phyloP scores from a whole-genome alignment of 1,140 invertebrate genomes.

The Eciton burchellii region DNA sequence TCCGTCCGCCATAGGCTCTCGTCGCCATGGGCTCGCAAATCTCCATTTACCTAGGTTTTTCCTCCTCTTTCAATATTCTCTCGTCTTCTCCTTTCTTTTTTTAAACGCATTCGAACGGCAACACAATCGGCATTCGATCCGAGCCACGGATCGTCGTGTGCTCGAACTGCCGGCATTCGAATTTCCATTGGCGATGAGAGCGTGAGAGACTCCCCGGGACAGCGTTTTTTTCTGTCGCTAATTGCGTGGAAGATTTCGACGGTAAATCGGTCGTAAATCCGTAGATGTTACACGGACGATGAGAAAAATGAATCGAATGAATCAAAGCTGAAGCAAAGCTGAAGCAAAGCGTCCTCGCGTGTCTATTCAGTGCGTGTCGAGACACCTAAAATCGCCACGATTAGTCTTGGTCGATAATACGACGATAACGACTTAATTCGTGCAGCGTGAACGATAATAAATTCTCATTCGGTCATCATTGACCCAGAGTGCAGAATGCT shows the following conservation, averaged over 20 bases:
- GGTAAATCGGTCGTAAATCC: no score
- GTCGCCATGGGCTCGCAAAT: constrained; percentile 10
- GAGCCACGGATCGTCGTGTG: constrained; percentile 14
- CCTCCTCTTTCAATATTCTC: constrained; percentile 1
- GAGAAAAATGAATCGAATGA: not conserved
- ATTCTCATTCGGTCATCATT: constrained; percentile 17
- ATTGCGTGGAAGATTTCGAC: not conserved
- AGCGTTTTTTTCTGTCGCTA: not conserved
- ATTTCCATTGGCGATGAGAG: not conserved
- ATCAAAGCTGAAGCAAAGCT: not conserved
- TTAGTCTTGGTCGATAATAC: not conserved
- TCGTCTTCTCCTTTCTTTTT: constrained; percentile 41
- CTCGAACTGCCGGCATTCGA: not conserved
- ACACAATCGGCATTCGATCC: constrained; percentile 17
- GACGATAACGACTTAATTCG: not conserved
- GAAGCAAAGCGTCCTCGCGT: not conserved
- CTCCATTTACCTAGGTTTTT: constrained; percentile 36
- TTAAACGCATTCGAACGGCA: not conserved
- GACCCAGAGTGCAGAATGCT: no score
- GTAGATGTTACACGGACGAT: not conserved
- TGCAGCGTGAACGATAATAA: not conserved
- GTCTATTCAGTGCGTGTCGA: not conserved
- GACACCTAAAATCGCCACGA: not conserved
- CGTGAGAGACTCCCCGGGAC: not conserved
- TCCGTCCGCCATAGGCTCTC: constrained; percentile 25